These are phyloP conservation scores for Drosophila ananassae DNA, from an alignment of 1,140 invertebrate genomes.

Conservation along the genomic window DNA sequence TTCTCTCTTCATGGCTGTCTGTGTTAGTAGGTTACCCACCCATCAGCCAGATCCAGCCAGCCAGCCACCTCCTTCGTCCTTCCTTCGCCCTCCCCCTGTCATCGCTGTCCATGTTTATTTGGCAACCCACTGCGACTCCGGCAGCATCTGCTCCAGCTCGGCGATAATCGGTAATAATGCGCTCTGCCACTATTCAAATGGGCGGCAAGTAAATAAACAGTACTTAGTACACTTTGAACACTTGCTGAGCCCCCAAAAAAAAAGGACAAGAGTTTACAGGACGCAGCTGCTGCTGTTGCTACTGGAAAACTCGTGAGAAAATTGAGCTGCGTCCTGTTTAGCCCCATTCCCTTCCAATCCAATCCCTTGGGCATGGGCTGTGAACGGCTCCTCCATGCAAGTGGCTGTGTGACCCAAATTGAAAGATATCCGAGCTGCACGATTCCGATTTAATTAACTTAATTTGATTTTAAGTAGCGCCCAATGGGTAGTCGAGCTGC, in stretches of 20 bases:
- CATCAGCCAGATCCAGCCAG: constrained; percentile 5
- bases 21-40: constrained; percentile 63
- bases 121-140: constrained; percentile 48
- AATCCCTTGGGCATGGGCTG: constrained; percentile 11
- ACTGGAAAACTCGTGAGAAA: constrained; percentile 1
- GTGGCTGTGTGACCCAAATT: constrained; percentile 51
- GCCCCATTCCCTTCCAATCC: background rate
- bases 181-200: constrained; percentile 71
- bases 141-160: constrained; percentile 66
- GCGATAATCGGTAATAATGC: constrained; percentile 78
- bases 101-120: constrained; percentile 56
- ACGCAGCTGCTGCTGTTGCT: constrained; percentile 35
- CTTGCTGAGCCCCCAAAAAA: constrained; percentile 31
- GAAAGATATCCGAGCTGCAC: constrained; percentile 33
- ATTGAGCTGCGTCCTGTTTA: background rate
- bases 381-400: constrained; percentile 8
- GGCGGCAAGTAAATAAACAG: constrained; percentile 71
- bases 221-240: constrained; percentile 36
- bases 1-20: constrained; percentile 8
- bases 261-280: constrained; percentile 17
- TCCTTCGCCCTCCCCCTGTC: constrained; percentile 1
- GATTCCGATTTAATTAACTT: constrained; percentile 52
- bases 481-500: constrained; percentile 20
- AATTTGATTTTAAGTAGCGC: constrained; percentile 53
- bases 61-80: background rate